Evolutionary conservation across 2,113 vertebrate species (phyloP), one percentile per base, ranked within the genome.

Genomic region (Ophthalmolycus amberensis): DNA sequence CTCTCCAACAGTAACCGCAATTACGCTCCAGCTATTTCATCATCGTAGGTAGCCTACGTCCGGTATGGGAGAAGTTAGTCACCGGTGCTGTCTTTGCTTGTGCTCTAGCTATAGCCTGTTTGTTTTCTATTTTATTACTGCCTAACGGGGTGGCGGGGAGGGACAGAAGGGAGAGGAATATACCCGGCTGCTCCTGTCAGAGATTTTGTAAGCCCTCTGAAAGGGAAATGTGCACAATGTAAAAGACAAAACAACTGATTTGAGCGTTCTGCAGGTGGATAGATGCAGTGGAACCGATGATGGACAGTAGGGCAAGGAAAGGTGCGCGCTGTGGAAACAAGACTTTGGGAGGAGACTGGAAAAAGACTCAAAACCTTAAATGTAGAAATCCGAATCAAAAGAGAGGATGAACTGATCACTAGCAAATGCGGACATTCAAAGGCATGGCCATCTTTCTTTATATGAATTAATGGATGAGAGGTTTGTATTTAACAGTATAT

Each of bases 181-280:
- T 9, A 82, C 29, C 68, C 40, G 56, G 54, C 80, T 63, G 69
- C 82, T 69, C 77, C 71, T 52, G 63, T 76, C 56, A 69, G 77
- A 79, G 58, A 72, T 75, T 86, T 88, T 88, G 77, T 78, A 85
- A 75, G 66, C 65, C 77, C 58, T 27, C 66, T 65, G 67, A 52
- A 89, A 79, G 69, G 71, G 83, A 91, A 83, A 88, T 56, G 84
- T 89, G 92, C 90, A 91, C 90, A 90, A 91, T 75, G 80, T 86
- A 66, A 83, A 87, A 86, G 79, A 79, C 64, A 82, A 44, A 80
- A 70, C 50, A 25, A 37, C 67, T 52, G 50, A 66, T 40, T n/a
- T 42, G 50, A 66, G 10, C 42, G 60, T 44, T 62, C 76, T 62
- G 58, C 56, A 20, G 59, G 66, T 50, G 71, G 64, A 83, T 20